Conservation (phyloP, 1,140 invertebrate species). For the Papilio aristodemus region DNA sequence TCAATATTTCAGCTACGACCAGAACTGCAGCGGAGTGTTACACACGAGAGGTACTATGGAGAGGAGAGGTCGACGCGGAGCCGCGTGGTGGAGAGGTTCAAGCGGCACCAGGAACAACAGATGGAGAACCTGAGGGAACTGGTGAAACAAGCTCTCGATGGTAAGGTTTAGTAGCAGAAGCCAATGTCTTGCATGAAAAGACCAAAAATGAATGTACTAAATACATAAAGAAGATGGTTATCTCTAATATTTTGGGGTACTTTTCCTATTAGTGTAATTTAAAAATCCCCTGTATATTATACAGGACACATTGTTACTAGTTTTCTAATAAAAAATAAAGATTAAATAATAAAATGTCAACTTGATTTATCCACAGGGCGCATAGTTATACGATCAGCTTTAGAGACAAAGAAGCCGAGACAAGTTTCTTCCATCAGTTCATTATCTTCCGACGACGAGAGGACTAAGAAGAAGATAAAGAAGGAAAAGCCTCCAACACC, state of each 20-base stretch:
- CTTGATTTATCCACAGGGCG: slow-evolving; percentile 55
- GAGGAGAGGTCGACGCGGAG: slow-evolving; percentile 60
- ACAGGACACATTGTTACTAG: no score
- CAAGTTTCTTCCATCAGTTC: slow-evolving; percentile 72
- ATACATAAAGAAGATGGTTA: no score
- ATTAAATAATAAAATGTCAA: no score
- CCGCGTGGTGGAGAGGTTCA: slow-evolving; percentile 80
- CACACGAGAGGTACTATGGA: slow-evolving; percentile 42
- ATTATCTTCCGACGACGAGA: slow-evolving; percentile 65
- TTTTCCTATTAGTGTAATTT: no score
- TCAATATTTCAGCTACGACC: slow-evolving; percentile 58
- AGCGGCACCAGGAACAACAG: slow-evolving; percentile 80
- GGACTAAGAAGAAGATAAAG: slow-evolving; percentile 55
- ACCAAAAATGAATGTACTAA: no score
- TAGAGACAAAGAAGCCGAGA: slow-evolving; percentile 70
- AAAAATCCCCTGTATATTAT: no score
- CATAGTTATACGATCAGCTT: slow-evolving; percentile 68
- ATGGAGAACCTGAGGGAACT: slow-evolving; percentile 81
- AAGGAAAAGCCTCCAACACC: slow-evolving; percentile 59
- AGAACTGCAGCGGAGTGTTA: slow-evolving; percentile 50
- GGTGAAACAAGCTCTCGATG: slow-evolving; percentile 81
- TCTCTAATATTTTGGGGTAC: no score
- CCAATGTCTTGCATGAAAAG: neutral
- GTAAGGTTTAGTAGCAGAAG: slow-evolving; percentile 47
- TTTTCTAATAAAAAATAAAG: no score